Evolutionary conservation across 2,797 vertebrate species (phyloP).

Genomic region (Enoplosus armatus): DNA sequence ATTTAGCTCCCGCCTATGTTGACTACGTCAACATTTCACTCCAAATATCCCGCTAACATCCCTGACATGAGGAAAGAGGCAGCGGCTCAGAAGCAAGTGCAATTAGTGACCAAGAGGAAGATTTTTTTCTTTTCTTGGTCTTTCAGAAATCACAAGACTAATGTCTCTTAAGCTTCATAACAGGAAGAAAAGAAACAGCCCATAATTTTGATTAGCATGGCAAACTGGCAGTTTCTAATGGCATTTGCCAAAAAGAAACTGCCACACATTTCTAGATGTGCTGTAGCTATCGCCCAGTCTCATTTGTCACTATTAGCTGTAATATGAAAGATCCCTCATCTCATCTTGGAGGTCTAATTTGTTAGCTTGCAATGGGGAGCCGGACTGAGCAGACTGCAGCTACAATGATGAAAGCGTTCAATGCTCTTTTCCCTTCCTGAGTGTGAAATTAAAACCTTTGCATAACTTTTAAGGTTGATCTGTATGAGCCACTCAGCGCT

Average conservation of each 20-base stretch:
- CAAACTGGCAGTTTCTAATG: constrained; percentile 64
- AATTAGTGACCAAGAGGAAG: constrained; percentile 82
- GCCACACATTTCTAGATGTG: constrained; percentile 65
- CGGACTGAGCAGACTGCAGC: constrained; percentile 56
- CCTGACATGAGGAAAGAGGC: constrained; percentile 77
- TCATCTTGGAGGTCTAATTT: constrained; percentile 80
- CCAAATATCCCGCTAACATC: constrained; percentile 77
- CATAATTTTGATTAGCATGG: constrained; percentile 73
- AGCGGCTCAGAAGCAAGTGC: constrained; percentile 80
- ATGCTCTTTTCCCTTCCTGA: constrained; percentile 58
- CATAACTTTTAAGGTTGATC: constrained; percentile 53
- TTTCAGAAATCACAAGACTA: constrained; percentile 67
- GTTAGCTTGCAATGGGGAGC: constrained; percentile 73
- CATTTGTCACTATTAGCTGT: constrained; percentile 84
- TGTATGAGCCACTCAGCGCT: constrained; percentile 49
- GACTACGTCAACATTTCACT: constrained; percentile 84
- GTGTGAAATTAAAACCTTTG: constrained; percentile 76
- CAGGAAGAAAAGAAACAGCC: constrained; percentile 33
- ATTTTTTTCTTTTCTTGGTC: constrained; percentile 31
- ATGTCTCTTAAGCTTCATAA: constrained; percentile 67
- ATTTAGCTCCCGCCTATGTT: constrained; percentile 86
- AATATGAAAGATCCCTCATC: constrained; percentile 81
- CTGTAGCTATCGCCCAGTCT: constrained; percentile 60
- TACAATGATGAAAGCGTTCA: constrained; percentile 71
- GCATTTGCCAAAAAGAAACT: constrained; percentile 66